Base-by-base conservation (phyloP, 2,888 invertebrate genomes). In the Rugalucina vietnamica region DNA sequence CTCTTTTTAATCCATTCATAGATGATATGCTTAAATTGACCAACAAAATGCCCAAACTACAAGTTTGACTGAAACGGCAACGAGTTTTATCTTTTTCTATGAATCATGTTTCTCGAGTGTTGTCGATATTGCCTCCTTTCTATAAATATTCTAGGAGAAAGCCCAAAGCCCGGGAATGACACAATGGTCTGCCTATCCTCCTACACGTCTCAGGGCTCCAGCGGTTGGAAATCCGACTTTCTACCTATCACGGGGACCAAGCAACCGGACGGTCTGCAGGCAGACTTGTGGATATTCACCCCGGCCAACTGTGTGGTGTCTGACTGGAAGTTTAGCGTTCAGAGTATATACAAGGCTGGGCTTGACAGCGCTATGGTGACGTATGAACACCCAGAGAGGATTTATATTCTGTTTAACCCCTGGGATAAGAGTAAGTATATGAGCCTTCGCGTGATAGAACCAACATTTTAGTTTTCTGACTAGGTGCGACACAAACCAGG, bases 371-470 rank as follows among this genome's bases (percentile, higher is more conserved):
- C 88, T 54, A 83, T 85, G 3, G 88, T 89, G 12, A 81, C 90
- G 5, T 91, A 92, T 70, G 87, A 90, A 96, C 87, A 87, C 57
- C 88, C 88, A 81, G 96, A 96, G 76, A 96, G 81, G 12, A 96
- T 98, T 85, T 98, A 97, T 93, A 95, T 98, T 0, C 96, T 98
- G 1, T 98, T 97, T 93, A 98, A 98, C 95, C 97, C 98, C 0
- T 98, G 98, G 98, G 97, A 97, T 93, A 96, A 96, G 95, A 97
- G 97, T 97, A 95, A 70, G 72, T 75, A 21, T n/a, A n/a, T n/a
- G n/a, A n/a, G n/a, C n/a, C n/a, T n/a, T n/a, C n/a, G n/a, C n/a
- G n/a, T 69, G 18, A 8, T 4, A 18, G 18, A 21, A 14, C n/a
- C 24, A 21, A n/a, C 27, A 14, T 18, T 49, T 49, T 49, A 14